Evolutionary conservation across 2,888 invertebrate species (phyloP).

Genomic region (Ennomos erosarius): DNA sequence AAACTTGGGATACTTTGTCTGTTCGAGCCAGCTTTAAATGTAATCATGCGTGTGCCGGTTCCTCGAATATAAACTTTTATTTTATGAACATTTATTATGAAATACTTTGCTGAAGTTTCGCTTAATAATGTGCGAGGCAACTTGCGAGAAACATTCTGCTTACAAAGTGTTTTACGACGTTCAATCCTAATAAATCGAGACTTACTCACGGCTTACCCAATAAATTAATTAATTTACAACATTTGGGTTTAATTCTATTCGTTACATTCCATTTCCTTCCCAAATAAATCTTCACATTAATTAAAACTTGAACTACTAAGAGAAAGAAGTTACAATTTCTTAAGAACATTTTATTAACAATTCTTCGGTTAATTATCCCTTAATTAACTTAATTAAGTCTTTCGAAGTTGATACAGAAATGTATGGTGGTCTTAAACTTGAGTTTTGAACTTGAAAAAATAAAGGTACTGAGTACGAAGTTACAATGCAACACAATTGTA

Average conservation of each 20-base stretch:
- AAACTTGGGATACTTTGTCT: constrained; percentile 39
- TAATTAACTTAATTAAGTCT: constrained; percentile 50
- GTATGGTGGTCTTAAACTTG: constrained; percentile 43
- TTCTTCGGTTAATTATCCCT: constrained; percentile 52
- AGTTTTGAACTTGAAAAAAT: constrained; percentile 25
- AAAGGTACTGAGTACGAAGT: constrained; percentile 12
- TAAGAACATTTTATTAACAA: constrained; percentile 45
- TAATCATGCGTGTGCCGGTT: constrained; percentile 46
- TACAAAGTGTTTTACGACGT: constrained; percentile 36
- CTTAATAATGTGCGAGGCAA: constrained; percentile 28
- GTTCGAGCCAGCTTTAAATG: constrained; percentile 37
- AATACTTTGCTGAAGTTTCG: constrained; percentile 32
- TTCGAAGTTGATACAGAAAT: constrained; percentile 37
- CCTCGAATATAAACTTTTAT: constrained; percentile 39
- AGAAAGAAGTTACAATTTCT: constrained; percentile 40
- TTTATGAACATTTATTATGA: constrained; percentile 38
- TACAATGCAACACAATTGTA: constrained; percentile 14
- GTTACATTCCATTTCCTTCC: constrained; percentile 19
- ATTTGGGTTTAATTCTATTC: constrained; percentile 9
- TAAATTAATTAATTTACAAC: constrained; percentile 22
- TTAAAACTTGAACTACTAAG: constrained; percentile 42
- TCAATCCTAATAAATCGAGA: constrained; percentile 18
- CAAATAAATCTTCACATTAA: constrained; percentile 35
- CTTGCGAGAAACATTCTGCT: constrained; percentile 31
- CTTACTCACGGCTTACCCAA: constrained; percentile 5